A percentile compares a stretch with the other conserved stretches of the same genome.
Evolutionary conservation across 2,113 vertebrate species (phyloP).

Genomic region (Pituophis catenifer): DNA sequence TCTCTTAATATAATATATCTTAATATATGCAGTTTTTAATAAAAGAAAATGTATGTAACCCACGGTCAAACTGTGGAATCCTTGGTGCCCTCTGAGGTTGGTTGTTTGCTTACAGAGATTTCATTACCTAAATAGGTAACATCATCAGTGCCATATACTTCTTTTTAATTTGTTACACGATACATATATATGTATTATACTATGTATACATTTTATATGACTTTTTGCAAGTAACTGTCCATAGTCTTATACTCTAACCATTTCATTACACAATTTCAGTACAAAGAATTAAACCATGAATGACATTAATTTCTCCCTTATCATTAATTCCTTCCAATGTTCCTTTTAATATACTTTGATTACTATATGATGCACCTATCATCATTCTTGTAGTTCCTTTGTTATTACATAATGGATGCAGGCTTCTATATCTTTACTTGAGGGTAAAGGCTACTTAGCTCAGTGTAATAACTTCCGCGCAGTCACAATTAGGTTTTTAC

Average conservation of each 20-base stretch:
- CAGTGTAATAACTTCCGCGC: background rate
- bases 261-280: background rate
- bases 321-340: background rate
- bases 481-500: background rate
- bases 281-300: background rate
- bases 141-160: background rate
- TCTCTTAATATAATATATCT: background rate
- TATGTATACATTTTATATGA: background rate
- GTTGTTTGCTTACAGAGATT: background rate
- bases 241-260: background rate
- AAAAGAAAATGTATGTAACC: background rate
- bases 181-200: background rate
- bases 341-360: background rate
- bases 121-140: background rate
- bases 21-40: background rate
- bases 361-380: background rate
- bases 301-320: background rate
- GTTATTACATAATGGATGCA: background rate
- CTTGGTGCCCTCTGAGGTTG: background rate
- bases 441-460: background rate
- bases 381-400: background rate
- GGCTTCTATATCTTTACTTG: background rate
- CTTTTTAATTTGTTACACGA: background rate
- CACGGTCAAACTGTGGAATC: background rate
- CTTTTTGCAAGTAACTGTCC: background rate